A percentile compares a stretch with the other conserved stretches of the same genome.
These are phyloP conservation scores for Myotis myotis DNA, from an alignment of 2,797 vertebrate genomes.

Conservation along the genomic window DNA sequence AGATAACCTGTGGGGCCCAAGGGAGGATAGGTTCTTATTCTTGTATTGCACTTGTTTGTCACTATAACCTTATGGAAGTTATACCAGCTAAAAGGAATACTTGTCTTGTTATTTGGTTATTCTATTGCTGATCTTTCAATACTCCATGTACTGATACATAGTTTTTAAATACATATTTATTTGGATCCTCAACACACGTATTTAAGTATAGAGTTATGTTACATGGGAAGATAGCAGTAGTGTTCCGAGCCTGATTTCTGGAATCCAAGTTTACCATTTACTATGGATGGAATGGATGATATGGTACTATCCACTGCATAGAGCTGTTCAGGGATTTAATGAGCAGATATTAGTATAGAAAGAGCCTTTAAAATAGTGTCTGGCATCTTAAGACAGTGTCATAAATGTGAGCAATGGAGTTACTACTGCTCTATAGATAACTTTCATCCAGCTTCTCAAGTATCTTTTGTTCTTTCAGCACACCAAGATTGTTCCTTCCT, in stretches of 20 bases:
- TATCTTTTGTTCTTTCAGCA: not conserved
- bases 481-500: not conserved
- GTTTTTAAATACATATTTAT: not conserved
- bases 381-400: not conserved
- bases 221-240: not conserved
- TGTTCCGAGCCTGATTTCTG: not conserved
- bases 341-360: not conserved
- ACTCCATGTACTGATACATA: not conserved
- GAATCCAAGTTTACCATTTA: not conserved
- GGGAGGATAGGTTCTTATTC: not conserved
- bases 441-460: not conserved
- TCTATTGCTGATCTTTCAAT: not conserved
- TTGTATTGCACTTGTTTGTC: not conserved
- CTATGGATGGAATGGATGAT: not conserved
- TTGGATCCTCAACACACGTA: not conserved
- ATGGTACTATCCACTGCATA: not conserved
- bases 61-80: not conserved
- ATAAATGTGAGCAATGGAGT: not conserved
- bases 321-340: not conserved
- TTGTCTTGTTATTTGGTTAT: not conserved
- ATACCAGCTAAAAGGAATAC: not conserved
- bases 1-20: not conserved
- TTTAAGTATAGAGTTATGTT: not conserved
- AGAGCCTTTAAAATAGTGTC: not conserved
- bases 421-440: not conserved